Base-by-base conservation (phyloP, 2,888 invertebrate species). In the Clepsis dumicolana region DNA sequence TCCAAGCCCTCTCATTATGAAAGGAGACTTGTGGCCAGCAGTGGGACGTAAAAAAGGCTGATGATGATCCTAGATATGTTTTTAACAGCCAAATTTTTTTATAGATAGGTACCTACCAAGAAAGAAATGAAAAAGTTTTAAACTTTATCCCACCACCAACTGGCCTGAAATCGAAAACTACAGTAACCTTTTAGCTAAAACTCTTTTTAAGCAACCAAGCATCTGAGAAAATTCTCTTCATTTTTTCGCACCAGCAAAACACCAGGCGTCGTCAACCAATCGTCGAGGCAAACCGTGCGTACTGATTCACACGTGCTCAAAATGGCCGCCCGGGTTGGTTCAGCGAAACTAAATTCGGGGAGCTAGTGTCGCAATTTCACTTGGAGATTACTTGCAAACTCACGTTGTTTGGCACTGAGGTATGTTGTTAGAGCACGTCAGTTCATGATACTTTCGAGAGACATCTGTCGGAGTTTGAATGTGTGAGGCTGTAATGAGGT, bases 351-450 rank as follows among this genome's bases (percentile, higher is more conserved):
- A 16, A 53, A 63, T 59, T 44, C 60, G 29, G 24, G 24, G 41
- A 52, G 59, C 54, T 53, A 66, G 65, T 60, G 65, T 65, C 60
- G 60, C 65, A 65, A 53, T 60, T 65, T 59, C 52, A 60, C 60
- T 41, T 54, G 8, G 61, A 54, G 54, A 54, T 61, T 61, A 66
- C 54, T 61, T 66, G 61, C 44, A 10, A 53, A 54, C 54, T 66
- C 54, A 54, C 54, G 53, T 35, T 50, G 32, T 53, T 48, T 53
- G 32, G 41, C 29, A 8, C 10, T 44, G 53, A 54, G 53, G 65
- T 32, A 25, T 57, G 57, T 41, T 59, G 60, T 29, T 41, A n/a
- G 41, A 52, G 56, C 64, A 64, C 64, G 61, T 61, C 18, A 21
- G 24, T 32, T 54, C 53, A 66, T 41, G 12, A 41, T 54, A 32